Conservation (phyloP, 2,113 vertebrate genomes). For the Macroglossus sobrinus region DNA sequence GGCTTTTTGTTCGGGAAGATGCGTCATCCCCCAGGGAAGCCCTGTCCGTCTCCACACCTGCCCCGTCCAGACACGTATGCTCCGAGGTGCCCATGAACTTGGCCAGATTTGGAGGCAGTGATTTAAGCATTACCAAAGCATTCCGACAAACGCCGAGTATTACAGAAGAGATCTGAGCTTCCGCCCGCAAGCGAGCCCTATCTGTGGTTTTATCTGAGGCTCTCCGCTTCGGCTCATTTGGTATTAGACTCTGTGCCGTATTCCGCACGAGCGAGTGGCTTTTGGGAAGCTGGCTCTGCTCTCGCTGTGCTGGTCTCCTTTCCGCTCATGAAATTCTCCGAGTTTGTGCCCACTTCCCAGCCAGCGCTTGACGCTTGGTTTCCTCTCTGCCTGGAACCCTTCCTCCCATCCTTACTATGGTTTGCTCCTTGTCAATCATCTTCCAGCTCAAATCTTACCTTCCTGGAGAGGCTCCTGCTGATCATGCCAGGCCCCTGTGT, state of each 20-base stretch:
- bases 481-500: neutral
- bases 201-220: neutral
- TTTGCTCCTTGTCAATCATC: neutral
- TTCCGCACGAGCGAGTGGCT: neutral
- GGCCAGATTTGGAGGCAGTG: neutral
- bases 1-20: neutral
- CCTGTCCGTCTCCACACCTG: no score
- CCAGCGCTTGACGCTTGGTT: neutral
- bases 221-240: neutral
- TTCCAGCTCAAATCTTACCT: neutral
- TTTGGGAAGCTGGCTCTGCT: neutral
- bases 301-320: neutral
- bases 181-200: neutral
- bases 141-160: no score
- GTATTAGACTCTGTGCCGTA: neutral
- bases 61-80: fast-evolving
- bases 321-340: neutral
- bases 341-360: neutral
- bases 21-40: neutral
- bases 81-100: neutral
- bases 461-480: neutral
- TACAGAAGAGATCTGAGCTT: no score
- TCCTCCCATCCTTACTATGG: fast-evolving
- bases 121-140: neutral
- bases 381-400: neutral